These are phyloP conservation scores for Hippolais icterina DNA, from an alignment of 2,113 vertebrate species.

Conservation along the genomic window DNA sequence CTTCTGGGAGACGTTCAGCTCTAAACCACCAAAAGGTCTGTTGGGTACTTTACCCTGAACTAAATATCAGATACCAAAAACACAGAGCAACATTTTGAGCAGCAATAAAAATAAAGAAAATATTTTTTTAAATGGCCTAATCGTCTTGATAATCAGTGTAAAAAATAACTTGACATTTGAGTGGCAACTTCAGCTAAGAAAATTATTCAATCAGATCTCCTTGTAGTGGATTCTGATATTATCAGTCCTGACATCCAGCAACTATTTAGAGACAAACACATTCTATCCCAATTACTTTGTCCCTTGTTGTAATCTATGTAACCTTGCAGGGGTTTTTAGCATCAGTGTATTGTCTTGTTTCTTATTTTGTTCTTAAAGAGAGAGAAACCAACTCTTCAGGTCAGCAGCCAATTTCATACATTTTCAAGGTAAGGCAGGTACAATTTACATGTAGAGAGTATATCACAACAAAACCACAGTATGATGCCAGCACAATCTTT, in stretches of 20 bases:
- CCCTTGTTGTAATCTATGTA: slow-evolving; percentile 6
- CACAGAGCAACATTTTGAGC: not conserved
- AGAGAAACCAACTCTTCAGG: slow-evolving; percentile 34
- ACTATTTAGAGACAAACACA: not conserved
- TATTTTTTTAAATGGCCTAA: not conserved
- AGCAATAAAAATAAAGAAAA: not conserved
- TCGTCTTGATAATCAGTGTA: not conserved
- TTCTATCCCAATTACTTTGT: not conserved
- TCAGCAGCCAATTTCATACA: slow-evolving; percentile 42
- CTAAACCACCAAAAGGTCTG: not conserved
- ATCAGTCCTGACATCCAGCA: slow-evolving; percentile 4
- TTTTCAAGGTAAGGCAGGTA: slow-evolving; percentile 61
- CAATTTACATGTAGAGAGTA: slow-evolving; percentile 12
- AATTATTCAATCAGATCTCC: slow-evolving; percentile 13
- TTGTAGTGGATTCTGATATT: not conserved
- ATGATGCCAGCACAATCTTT: slow-evolving; percentile 63
- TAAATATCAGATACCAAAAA: not conserved
- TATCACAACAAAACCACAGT: slow-evolving; percentile 69
- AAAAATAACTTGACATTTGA: not conserved
- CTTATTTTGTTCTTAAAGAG: not conserved
- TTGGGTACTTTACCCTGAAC: not conserved
- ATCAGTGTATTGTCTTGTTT: not conserved
- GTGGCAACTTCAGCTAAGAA: not conserved
- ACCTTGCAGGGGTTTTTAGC: not conserved
- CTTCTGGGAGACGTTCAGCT: not conserved